phyloP scores from a whole-genome alignment of 2,113 vertebrate genomes.

The Hemibates koningsi region DNA sequence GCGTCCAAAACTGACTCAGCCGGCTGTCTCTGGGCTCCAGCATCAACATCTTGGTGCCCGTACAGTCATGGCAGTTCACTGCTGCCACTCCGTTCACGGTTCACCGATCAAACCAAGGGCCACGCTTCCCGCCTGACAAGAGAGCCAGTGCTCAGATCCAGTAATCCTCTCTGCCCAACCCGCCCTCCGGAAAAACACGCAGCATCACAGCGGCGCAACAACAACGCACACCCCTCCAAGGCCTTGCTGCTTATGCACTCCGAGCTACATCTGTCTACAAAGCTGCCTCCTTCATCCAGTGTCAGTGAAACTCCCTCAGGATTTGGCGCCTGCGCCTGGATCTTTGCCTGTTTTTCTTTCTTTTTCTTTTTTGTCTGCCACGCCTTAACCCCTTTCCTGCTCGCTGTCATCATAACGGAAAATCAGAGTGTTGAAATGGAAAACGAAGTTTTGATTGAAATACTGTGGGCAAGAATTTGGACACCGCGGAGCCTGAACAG shows the following conservation, averaged over 20 bases:
- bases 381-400: constrained; percentile 11
- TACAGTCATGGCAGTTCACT: neutral
- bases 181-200: neutral
- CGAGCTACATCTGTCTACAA: constrained; percentile 34
- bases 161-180: constrained; percentile 22
- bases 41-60: neutral
- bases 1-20: constrained; percentile 36
- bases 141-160: neutral
- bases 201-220: constrained; percentile 8
- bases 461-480: neutral
- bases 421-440: neutral
- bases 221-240: neutral
- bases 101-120: constrained; percentile 6
- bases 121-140: neutral
- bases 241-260: constrained; percentile 19
- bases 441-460: neutral
- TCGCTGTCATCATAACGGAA: neutral
- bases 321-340: constrained; percentile 8
- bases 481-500: neutral
- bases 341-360: neutral
- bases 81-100: neutral
- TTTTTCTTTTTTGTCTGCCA: neutral
- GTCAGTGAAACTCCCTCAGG: constrained; percentile 26
- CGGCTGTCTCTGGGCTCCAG: constrained; percentile 4
- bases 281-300: constrained; percentile 37